phyloP scores from a whole-genome alignment of 2,113 vertebrate genomes.

The Megalops atlanticus region DNA sequence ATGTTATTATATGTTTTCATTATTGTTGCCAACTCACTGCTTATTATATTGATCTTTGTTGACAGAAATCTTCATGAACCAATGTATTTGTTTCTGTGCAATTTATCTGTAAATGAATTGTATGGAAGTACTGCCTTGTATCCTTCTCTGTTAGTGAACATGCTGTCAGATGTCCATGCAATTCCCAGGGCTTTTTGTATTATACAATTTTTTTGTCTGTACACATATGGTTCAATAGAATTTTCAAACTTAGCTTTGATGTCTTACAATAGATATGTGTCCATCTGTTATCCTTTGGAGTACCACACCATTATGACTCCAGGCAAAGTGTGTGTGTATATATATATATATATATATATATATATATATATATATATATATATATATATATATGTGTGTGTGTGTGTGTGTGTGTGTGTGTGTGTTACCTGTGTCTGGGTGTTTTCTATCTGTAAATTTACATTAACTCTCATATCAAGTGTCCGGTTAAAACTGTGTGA shows the following conservation, averaged over 20 bases:
- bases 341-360: too few species aligned
- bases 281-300: slow-evolving; percentile 51
- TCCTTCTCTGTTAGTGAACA: slow-evolving; percentile 17
- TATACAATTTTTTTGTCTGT: slow-evolving; percentile 58
- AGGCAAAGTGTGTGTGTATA: neutral
- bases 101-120: slow-evolving; percentile 19
- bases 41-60: slow-evolving; percentile 3
- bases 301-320: slow-evolving; percentile 50
- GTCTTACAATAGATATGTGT: slow-evolving; percentile 55
- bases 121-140: slow-evolving; percentile 30
- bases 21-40: slow-evolving; percentile 13
- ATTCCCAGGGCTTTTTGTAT: slow-evolving; percentile 51
- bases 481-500: slow-evolving; percentile 47
- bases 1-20: neutral
- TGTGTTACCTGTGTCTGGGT: slow-evolving; percentile 43
- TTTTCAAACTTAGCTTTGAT: slow-evolving; percentile 50
- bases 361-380: too few species aligned
- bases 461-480: slow-evolving; percentile 30
- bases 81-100: slow-evolving; percentile 24
- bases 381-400: too few species aligned
- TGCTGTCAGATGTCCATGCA: slow-evolving; percentile 35
- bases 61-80: slow-evolving; percentile 7
- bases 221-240: slow-evolving; percentile 48
- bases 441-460: neutral
- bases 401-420: accelerated